Evolutionary conservation across 2,113 vertebrate species (phyloP).

Genomic region (Pteruthius melanotis): DNA sequence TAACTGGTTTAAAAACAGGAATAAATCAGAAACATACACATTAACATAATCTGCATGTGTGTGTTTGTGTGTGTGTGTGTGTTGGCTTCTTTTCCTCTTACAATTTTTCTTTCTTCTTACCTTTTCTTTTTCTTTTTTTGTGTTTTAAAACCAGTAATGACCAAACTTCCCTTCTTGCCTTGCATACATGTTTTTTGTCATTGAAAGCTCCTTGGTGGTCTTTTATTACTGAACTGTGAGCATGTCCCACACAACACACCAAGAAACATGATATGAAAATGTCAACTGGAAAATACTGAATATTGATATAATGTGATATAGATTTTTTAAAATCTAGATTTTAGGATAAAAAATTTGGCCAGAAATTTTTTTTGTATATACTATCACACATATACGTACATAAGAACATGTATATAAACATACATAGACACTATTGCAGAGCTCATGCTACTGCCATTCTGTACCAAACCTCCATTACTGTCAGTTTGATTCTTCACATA

Average conservation of each 20-base stretch:
- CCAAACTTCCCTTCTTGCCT: background rate
- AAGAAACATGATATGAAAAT: background rate
- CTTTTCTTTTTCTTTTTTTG: background rate
- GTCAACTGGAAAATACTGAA: background rate
- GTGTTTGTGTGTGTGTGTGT: no score
- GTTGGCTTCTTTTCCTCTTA: background rate
- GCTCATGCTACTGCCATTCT: background rate
- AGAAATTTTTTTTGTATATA: background rate
- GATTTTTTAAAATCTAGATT: background rate
- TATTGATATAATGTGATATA: background rate
- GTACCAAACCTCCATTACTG: background rate
- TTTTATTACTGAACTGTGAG: background rate
- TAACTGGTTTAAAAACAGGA: background rate
- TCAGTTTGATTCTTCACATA: background rate
- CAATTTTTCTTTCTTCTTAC: background rate
- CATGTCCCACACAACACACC: background rate
- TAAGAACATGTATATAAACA: background rate
- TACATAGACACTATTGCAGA: background rate
- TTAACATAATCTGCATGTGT: background rate
- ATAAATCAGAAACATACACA: background rate
- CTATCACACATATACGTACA: no score
- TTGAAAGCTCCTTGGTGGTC: background rate
- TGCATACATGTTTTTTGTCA: rapidly evolving
- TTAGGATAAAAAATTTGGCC: background rate
- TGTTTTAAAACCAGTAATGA: background rate